Evolutionary conservation across 2,888 invertebrate species (phyloP), one percentile per base, ranked within the genome.

Genomic region (Pegoplata infirma): DNA sequence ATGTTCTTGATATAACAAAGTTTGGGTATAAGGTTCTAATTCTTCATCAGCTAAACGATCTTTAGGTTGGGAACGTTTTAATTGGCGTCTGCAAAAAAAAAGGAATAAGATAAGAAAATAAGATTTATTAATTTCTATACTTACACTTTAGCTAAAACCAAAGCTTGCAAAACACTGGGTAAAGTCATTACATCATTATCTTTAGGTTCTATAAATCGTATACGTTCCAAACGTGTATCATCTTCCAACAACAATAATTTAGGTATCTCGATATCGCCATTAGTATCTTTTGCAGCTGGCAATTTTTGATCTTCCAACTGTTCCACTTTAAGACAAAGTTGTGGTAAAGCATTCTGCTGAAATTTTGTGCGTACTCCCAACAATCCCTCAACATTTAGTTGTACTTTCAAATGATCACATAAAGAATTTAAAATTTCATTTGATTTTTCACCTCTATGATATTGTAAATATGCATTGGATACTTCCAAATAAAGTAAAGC

Each of bases 281-380:
- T 91, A 58, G 92, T 91, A 1, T 21, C 8, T 10, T 56, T 14
- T 1, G 87, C 85, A 0, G 82, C 5, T 0, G 85, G 84, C 36
- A 88, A 23, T 2, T 77, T 49, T 1, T 81, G 44, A 10, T 90
- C 87, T 46, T 90, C 90, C 3, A 90, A 90, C 7, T 91, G 90
- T 6, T 92, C 90, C 58, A 96, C 92, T 83, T 93, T 92, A 0
- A 98, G 88, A 44, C 94, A 92, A 14, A 99, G 91, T 86, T 98
- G 99, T 0, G 99, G 93, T 55, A 97, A 89, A 32, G 94, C 92
- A 49, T 93, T 93, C 82, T 94, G 92, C 88, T 99, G 99, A 87
- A 93, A 97, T 84, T 94, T 94, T 7, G 99, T 99, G 80, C 98
- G 92, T 87, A 96, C 95, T 0, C 98, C 98, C 82, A 98, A 90